phyloP scores from a whole-genome alignment of 2,113 vertebrate genomes.

The Heterotilapia buettikoferi region DNA sequence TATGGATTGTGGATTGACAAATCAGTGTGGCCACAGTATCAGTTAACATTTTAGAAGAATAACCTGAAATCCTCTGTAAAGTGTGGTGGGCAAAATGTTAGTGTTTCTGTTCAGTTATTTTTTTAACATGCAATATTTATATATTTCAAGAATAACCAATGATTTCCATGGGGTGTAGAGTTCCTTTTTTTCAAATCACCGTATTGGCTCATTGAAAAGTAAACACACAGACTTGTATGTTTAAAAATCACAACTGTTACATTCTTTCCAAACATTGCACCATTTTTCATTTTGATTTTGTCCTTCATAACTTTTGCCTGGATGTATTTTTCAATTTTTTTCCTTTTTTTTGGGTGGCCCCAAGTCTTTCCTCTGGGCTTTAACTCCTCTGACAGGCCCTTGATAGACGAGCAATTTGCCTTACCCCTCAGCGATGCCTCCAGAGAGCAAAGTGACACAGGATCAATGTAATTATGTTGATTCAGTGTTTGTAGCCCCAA shows the following conservation, averaged over 20 bases:
- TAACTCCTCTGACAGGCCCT: constrained; percentile 12
- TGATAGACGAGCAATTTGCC: constrained; percentile 28
- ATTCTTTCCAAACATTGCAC: background rate
- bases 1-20: background rate
- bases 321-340: background rate
- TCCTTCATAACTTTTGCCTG: background rate
- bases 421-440: constrained; percentile 14
- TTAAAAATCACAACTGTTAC: background rate
- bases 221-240: background rate
- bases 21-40: background rate
- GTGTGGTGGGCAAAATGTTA: background rate
- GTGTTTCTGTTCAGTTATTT: background rate
- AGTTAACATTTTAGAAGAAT: background rate
- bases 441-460: constrained; percentile 22
- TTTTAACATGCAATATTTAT: background rate
- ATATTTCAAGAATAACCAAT: background rate
- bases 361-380: background rate
- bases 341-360: background rate
- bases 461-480: constrained; percentile 50
- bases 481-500: constrained; percentile 28
- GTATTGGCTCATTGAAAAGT: background rate
- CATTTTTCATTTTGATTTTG: background rate
- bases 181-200: background rate
- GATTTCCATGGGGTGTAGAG: background rate
- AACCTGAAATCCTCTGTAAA: background rate